Evolutionary conservation across 1,140 invertebrate species (phyloP), one percentile per base, ranked within the genome.

Genomic region (Tachypleus tridentatus): DNA sequence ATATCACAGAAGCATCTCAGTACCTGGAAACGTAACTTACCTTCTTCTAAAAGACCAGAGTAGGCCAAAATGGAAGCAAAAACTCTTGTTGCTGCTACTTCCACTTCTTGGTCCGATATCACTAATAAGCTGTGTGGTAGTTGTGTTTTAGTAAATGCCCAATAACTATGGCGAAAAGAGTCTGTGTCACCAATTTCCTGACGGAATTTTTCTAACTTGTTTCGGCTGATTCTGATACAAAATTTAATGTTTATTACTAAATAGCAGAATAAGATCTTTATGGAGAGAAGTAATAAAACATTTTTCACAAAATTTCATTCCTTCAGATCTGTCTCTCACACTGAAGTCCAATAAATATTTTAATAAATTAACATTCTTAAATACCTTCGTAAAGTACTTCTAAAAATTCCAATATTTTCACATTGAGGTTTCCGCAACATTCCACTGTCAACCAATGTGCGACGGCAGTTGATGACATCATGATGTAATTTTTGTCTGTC

Each of bases 71-170:
- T 79, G 10, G 77, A 76, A 65, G 76, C 76, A 67, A 81, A 82
- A 64, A 81, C 79, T 76, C 87, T 87, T 58, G 94, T 75, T 68
- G 91, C 87, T 10, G 86, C 80, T 69, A 89, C 86, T 75, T 97
- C 93, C 61, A 78, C 66, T 69, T 93, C 89, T 5, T 85, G 82
- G 73, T 96, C 91, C n/a, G 86, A 83, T 58, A 96, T 80, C 70
- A 87, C 85, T 58, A 86, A 88, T 10, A 97, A 80, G 70, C 87
- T 88, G 75, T 93, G 91, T 5, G 85, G 82, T 58, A 96, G 77
- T 11, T 82, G 82, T 73, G 84, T 83, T 73, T 88, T 86, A 74
- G 86, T 91, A 74, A 92, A 97, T 3, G 90, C 87, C 93, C 93
- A 97, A 78, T 88, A 96, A 3, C 82, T 82, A 65, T 87, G 86